Percentiles rank a stretch among this genome's conserved stretches.
Evolutionary conservation across 2,888 invertebrate genomes (phyloP).

Genomic region (Cotesia congregata): DNA sequence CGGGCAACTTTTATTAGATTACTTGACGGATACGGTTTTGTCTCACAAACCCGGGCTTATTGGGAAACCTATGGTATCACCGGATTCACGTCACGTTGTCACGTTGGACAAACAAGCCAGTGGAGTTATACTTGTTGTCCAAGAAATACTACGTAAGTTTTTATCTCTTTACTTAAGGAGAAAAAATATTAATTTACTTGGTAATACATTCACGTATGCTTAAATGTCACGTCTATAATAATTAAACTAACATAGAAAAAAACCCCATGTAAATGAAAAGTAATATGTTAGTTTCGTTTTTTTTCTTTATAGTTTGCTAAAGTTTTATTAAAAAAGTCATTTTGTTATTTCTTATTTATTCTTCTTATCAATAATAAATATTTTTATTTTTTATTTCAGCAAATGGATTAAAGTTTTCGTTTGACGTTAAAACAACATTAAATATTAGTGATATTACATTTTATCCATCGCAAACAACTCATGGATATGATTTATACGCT

Average conservation of each 20-base stretch:
- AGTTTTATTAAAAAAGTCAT: not conserved
- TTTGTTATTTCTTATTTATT: conserved; percentile 4
- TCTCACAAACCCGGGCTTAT: conserved; percentile 76
- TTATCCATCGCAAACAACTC: conserved; percentile 79
- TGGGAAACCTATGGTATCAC: conserved; percentile 79
- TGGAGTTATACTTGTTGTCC: conserved; percentile 76
- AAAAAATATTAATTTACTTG: conserved; percentile 11
- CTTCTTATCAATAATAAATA: not conserved
- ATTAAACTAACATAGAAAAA: not conserved
- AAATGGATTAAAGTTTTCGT: conserved; percentile 77
- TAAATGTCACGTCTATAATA: not conserved
- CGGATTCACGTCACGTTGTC: conserved; percentile 79
- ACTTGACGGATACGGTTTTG: conserved; percentile 80
- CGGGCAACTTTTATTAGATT: conserved; percentile 80
- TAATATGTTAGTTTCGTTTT: no score
- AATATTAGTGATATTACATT: conserved; percentile 82
- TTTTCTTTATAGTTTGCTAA: no score
- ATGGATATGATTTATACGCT: conserved; percentile 82
- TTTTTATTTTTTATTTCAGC: conserved; percentile 65
- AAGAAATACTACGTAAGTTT: conserved; percentile 75
- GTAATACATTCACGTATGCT: conserved; percentile 2
- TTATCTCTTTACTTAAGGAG: conserved; percentile 4
- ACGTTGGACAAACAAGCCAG: conserved; percentile 75
- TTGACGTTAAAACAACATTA: conserved; percentile 82
- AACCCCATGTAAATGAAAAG: no score